Evolutionary conservation across 2,888 invertebrate species (phyloP).

Genomic region (Brachynemurus nebulosus): DNA sequence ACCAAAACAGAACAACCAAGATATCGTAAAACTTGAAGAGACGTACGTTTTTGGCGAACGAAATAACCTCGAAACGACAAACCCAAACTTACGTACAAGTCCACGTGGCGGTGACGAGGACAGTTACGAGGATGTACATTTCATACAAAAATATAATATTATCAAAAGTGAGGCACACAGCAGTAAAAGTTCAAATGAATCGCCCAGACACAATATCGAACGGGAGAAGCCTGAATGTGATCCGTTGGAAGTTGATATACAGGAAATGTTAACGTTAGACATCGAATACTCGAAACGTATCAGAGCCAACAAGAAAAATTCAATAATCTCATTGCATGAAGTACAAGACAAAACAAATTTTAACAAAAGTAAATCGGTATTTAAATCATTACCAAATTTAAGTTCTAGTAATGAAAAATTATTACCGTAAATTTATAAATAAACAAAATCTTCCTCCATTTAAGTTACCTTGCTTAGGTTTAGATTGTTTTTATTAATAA

Average conservation of each 20-base stretch:
- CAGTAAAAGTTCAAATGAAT: constrained; percentile 2
- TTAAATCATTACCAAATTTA: constrained; percentile 55
- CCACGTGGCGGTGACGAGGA: background rate
- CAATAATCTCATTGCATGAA: constrained; percentile 12
- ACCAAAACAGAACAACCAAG: background rate
- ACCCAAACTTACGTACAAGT: too few relatives aligned
- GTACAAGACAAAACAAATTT: constrained; percentile 16
- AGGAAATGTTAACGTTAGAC: constrained; percentile 37
- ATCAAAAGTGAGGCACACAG: background rate
- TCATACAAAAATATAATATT: background rate
- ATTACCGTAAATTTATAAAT: constrained; percentile 40
- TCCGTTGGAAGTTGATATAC: constrained; percentile 32
- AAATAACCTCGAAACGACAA: constrained; percentile 1
- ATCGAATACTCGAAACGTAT: constrained; percentile 28
- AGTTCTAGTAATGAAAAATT: constrained; percentile 52
- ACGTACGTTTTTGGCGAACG: constrained; percentile 13
- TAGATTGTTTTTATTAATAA: too few relatives aligned
- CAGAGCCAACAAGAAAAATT: constrained; percentile 12
- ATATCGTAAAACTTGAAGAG: constrained; percentile 5
- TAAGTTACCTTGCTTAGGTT: too few relatives aligned
- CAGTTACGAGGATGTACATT: background rate
- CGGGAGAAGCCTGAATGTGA: constrained; percentile 28
- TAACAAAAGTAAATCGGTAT: constrained; percentile 30
- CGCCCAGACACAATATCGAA: background rate
- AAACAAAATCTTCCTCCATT: too few relatives aligned